These are phyloP conservation scores for Pheosia tremula DNA, from an alignment of 2,888 invertebrate species.

Conservation along the genomic window DNA sequence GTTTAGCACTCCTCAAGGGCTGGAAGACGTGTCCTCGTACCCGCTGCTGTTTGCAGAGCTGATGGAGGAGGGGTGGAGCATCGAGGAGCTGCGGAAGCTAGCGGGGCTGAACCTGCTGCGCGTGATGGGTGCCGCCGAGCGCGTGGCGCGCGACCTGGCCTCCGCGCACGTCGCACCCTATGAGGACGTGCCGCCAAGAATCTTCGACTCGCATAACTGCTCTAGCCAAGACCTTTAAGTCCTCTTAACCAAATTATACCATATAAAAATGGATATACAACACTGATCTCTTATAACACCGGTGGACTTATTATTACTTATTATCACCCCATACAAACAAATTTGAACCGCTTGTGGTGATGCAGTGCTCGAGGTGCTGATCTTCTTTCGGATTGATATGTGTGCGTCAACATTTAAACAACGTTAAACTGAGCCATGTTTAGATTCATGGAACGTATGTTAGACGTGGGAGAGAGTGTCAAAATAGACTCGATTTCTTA, in stretches of 20 bases:
- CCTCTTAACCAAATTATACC: background rate
- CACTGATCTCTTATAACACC: background rate
- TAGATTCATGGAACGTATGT: no score
- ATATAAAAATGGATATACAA: background rate
- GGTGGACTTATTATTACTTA: no score
- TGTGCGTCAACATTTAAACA: no score
- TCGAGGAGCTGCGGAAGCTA: constrained; percentile 90
- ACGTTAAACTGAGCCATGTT: no score
- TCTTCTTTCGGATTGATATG: no score
- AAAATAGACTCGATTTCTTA: no score
- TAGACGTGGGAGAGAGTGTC: no score
- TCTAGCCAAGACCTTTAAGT: constrained; percentile 84
- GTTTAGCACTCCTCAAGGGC: constrained; percentile 90
- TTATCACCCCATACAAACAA: no score
- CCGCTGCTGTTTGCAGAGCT: constrained; percentile 91
- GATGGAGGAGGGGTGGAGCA: constrained; percentile 91
- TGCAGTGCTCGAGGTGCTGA: no score
- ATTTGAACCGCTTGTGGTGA: no score
- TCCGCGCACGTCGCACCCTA: constrained; percentile 89
- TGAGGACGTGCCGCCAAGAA: constrained; percentile 87
- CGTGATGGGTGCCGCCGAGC: constrained; percentile 89
- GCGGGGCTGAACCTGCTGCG: constrained; percentile 91
- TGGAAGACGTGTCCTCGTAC: constrained; percentile 92
- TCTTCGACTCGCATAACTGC: constrained; percentile 86
- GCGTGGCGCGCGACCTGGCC: constrained; percentile 88